phyloP scores from a whole-genome alignment of 2,113 vertebrate species.

The Casuarius casuarius region DNA sequence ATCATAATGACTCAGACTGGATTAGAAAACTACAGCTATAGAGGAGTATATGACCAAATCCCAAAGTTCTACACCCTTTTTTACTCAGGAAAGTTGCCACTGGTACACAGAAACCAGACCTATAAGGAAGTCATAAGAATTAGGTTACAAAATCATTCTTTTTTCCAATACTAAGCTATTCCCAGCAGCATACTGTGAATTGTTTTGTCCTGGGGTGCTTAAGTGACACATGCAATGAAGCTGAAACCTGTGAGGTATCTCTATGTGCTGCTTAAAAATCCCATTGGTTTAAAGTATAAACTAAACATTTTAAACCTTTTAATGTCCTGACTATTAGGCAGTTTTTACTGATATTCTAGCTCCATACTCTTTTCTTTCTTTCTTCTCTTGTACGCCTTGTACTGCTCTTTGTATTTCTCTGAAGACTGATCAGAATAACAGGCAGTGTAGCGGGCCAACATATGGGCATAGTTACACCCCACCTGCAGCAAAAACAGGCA shows the following conservation, averaged over 20 bases:
- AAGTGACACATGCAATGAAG: not conserved
- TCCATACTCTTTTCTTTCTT: not conserved
- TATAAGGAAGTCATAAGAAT: not conserved
- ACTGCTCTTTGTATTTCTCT: not conserved
- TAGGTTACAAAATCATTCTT: not conserved
- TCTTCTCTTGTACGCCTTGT: not conserved
- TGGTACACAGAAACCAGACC: not conserved
- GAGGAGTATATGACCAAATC: conserved; percentile 5
- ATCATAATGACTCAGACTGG: not conserved
- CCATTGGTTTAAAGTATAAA: not conserved
- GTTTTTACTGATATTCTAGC: not conserved
- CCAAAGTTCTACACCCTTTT: not conserved
- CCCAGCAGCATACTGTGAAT: not conserved
- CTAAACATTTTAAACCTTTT: not conserved
- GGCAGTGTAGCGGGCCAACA: not conserved
- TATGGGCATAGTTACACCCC: not conserved
- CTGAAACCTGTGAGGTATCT: not conserved
- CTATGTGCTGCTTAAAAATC: not conserved
- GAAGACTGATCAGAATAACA: not conserved
- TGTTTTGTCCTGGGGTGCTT: conserved; percentile 14
- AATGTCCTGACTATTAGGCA: not conserved
- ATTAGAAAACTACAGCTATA: not conserved
- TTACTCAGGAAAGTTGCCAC: not conserved
- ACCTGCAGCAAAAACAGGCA: not conserved
- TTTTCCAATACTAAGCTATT: not conserved